Base-by-base conservation (phyloP, 2,888 invertebrate genomes). In the Lymantria dispar region DNA sequence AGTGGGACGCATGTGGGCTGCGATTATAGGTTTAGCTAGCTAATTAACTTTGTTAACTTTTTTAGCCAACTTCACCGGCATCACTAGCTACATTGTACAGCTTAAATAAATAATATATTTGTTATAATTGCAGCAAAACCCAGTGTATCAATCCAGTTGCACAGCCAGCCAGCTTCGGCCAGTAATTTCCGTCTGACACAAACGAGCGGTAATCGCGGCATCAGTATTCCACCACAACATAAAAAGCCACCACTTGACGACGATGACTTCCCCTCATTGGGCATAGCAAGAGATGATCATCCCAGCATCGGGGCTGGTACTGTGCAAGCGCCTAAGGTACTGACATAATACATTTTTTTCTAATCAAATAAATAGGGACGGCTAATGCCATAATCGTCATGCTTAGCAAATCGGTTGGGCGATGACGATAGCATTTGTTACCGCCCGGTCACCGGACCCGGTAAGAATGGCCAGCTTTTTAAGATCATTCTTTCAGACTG, bases 91-190 rank as follows among this genome's bases (percentile, higher is more conserved):
- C 5, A 22, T 22, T 3, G 22, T 22, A 5, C 2, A 3, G 22
- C 22, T 22, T 5, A 22, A 22, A 5, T 22, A 22, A 22, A 22
- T 22, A 3, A 22, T 22, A 29, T 43, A 2, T 22, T 3, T 43
- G 10, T 13, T 31, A 29, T 43, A 11, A 8, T 39, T 65, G 0
- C 72, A 90, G 88, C 85, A 0, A 92, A 91, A 54, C 92, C 91
- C 7, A 84, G 88, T 51, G 83, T 92, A n/a, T 91, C 91, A 0
- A 90, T 92, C 57, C 89, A 89, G 57, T 70, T 92, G 48, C 91
- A 90, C 70, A 86, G 90, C 58, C 89, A 88, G 63, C 87, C 88
- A 12, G 77, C 87, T 0, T 87, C 88, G 64, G 90, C 91, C 0
- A 89, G 87, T 66, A 89, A 87, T 76, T 91, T 91, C 74, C 75